These are phyloP conservation scores for Eumerus sabulonum DNA, from an alignment of 2,888 invertebrate species.

Conservation along the genomic window DNA sequence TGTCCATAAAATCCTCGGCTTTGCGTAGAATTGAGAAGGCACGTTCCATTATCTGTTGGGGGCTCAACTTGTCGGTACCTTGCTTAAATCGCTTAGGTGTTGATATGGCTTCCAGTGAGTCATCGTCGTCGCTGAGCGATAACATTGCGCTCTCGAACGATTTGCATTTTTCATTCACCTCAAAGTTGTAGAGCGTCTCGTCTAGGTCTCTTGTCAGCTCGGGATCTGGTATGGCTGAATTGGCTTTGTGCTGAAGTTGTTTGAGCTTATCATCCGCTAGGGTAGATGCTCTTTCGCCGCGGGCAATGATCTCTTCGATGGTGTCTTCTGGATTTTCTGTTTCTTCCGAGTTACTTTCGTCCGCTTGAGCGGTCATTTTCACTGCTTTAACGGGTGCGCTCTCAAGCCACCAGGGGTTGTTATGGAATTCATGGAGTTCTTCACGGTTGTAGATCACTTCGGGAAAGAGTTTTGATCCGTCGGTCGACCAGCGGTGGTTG, in stretches of 20 bases:
- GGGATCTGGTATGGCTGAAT: constrained; percentile 11
- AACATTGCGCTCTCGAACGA: constrained; percentile 38
- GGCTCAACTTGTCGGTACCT: constrained; percentile 35
- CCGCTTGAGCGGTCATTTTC: constrained; percentile 36
- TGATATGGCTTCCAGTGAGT: constrained; percentile 44
- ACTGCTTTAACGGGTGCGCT: constrained; percentile 70
- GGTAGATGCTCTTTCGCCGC: constrained; percentile 69
- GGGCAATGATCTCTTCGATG: constrained; percentile 65
- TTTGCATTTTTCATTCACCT: constrained; percentile 70
- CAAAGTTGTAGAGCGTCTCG: constrained; percentile 70
- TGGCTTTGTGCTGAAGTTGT: constrained; percentile 44
- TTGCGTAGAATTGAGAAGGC: constrained; percentile 70
- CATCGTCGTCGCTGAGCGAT: constrained; percentile 50
- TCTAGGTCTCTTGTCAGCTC: constrained; percentile 69
- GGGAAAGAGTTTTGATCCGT: constrained; percentile 58
- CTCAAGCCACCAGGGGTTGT: constrained; percentile 74
- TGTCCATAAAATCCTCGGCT: constrained; percentile 71
- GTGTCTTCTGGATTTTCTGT: constrained; percentile 16
- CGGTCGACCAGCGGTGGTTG: constrained; percentile 50
- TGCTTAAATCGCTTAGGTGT: constrained; percentile 44
- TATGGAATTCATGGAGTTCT: constrained; percentile 70
- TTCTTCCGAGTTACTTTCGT: constrained; percentile 6
- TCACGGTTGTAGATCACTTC: constrained; percentile 74
- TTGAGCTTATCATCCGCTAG: constrained; percentile 65
- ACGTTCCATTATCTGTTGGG: constrained; percentile 68